A percentile compares a stretch with the other conserved stretches of the same genome.
Conservation (phyloP, 2,888 invertebrate genomes). For the Diachrysia chrysitis region DNA sequence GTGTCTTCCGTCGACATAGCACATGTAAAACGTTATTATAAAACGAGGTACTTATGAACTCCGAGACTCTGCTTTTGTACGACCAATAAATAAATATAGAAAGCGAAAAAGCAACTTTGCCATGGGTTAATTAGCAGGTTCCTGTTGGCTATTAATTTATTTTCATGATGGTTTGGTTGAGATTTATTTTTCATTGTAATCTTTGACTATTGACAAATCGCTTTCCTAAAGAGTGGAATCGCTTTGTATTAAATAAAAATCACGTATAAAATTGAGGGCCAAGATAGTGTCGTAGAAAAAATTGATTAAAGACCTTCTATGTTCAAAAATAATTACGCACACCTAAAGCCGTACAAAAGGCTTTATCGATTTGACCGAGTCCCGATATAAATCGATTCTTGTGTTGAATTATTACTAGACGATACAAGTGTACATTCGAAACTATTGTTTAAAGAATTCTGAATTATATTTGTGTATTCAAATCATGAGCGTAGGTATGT, state of each 20-base stretch:
- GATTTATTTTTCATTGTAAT: no score
- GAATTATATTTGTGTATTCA: not conserved
- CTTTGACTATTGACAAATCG: no score
- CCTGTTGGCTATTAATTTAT: no score
- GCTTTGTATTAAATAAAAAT: no score
- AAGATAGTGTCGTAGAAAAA: constrained; percentile 31
- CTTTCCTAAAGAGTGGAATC: no score
- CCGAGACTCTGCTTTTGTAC: not conserved
- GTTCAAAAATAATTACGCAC: constrained; percentile 59
- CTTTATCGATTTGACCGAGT: constrained; percentile 46
- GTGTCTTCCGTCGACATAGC: constrained; percentile 8
- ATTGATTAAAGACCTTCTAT: constrained; percentile 51
- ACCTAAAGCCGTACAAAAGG: constrained; percentile 48
- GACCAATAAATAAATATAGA: not conserved
- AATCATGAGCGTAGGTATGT: constrained; percentile 16
- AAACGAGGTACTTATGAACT: not conserved
- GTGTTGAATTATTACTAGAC: constrained; percentile 15
- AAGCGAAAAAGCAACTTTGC: no score
- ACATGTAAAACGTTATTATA: not conserved
- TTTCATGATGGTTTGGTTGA: no score
- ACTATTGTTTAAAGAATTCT: not conserved
- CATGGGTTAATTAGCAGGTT: no score
- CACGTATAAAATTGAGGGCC: not conserved
- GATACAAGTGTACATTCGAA: not conserved
- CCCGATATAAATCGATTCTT: constrained; percentile 34